phyloP scores from a whole-genome alignment of 2,113 vertebrate genomes.

The Scartelaos histophorus region DNA sequence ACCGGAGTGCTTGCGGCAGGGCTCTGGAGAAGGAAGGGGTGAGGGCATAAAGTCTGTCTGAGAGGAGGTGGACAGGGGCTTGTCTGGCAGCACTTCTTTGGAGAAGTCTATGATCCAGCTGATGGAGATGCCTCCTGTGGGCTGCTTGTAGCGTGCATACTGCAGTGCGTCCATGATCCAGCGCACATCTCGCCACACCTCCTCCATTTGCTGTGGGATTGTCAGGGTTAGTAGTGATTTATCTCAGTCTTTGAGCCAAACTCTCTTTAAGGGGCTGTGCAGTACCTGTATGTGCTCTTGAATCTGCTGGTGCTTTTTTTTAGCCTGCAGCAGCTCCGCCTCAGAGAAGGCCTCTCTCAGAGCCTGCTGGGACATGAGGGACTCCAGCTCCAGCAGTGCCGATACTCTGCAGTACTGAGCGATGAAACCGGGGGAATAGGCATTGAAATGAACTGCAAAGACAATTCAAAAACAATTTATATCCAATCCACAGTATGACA shows the following conservation, averaged over 20 bases:
- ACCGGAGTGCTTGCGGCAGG: constrained; percentile 80
- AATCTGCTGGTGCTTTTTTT: constrained; percentile 88
- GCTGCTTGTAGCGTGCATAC: constrained; percentile 89
- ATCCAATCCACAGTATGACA: background rate
- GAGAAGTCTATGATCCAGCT: constrained; percentile 81
- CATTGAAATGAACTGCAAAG: constrained; percentile 85
- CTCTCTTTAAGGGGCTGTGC: no score
- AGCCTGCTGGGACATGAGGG: constrained; percentile 89
- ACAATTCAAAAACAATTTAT: constrained; percentile 2
- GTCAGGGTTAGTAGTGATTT: background rate
- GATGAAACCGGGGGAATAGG: constrained; percentile 85
- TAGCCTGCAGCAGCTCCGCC: constrained; percentile 80
- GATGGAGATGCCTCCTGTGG: constrained; percentile 81
- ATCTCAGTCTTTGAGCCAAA: background rate
- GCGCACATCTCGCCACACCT: constrained; percentile 88
- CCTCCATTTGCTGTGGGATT: constrained; percentile 86
- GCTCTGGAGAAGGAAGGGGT: constrained; percentile 82
- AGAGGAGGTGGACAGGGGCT: constrained; percentile 78
- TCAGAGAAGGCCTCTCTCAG: constrained; percentile 89
- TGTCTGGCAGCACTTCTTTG: constrained; percentile 67
- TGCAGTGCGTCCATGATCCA: constrained; percentile 93
- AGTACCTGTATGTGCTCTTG: constrained; percentile 88
- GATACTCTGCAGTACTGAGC: constrained; percentile 88
- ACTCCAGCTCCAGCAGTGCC: constrained; percentile 87
- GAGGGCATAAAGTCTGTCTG: constrained; percentile 85